Evolutionary conservation across 1,140 invertebrate species (phyloP).

Genomic region (Leptinotarsa defecta): DNA sequence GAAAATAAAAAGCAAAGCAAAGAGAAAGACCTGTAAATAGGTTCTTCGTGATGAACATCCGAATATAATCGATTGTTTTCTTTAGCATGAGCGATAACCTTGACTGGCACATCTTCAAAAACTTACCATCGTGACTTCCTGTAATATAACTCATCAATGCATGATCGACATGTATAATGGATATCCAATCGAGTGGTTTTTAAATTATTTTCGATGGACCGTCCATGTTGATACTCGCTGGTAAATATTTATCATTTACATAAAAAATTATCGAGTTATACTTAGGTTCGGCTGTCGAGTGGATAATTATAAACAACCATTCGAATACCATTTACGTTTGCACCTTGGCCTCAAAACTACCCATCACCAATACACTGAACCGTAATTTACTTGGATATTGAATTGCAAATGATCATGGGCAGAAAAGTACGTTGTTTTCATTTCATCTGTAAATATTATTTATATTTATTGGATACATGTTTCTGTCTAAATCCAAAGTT

Average conservation of each 20-base stretch:
- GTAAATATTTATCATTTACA: not conserved
- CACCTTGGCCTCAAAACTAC: not conserved
- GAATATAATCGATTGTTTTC: too few species aligned
- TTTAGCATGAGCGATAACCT: too few species aligned
- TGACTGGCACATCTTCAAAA: too few species aligned
- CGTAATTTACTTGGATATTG: not conserved
- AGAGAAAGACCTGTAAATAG: too few species aligned
- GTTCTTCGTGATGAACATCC: too few species aligned
- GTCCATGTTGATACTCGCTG: not conserved
- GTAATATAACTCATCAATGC: too few species aligned
- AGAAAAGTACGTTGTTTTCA: not conserved
- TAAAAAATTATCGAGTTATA: not conserved
- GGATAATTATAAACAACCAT: not conserved
- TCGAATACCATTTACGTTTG: not conserved
- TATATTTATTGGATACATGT: too few species aligned
- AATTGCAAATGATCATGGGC: not conserved
- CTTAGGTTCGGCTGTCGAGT: constrained; percentile 1
- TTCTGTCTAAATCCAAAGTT: too few species aligned
- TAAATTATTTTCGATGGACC: not conserved
- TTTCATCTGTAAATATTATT: not conserved
- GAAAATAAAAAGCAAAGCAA: too few species aligned
- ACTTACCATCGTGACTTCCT: too few species aligned
- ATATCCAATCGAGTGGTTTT: not conserved
- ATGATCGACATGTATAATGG: not conserved
- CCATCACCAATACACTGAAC: not conserved